Conservation (phyloP, 2,888 invertebrate species). For the Salticus scenicus region DNA sequence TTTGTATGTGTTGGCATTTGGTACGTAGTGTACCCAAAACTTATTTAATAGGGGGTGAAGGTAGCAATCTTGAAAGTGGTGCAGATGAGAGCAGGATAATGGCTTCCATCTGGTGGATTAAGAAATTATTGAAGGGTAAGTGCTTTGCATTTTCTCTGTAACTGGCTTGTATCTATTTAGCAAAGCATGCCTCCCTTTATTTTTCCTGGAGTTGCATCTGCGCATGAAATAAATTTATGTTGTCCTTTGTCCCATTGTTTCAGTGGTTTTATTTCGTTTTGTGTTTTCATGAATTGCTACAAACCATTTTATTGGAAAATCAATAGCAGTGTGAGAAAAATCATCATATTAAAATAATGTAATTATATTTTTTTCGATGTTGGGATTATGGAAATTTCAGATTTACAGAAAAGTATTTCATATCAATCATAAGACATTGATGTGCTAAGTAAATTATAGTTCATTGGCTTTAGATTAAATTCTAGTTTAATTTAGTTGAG, state of each 20-base stretch:
- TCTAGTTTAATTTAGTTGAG: too few species aligned
- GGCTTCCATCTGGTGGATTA: slow-evolving; percentile 61
- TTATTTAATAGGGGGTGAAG: slow-evolving; percentile 60
- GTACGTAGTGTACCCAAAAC: slow-evolving; percentile 46
- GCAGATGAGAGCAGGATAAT: slow-evolving; percentile 42
- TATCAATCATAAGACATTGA: too few species aligned
- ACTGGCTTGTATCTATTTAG: slow-evolving; percentile 36
- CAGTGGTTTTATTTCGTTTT: background rate
- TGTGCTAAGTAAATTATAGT: too few species aligned
- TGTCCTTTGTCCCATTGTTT: background rate
- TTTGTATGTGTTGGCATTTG: slow-evolving; percentile 36
- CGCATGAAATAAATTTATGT: background rate
- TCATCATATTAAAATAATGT: too few species aligned
- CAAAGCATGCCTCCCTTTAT: slow-evolving; percentile 42
- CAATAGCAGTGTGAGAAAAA: too few species aligned
- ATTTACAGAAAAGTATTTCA: too few species aligned
- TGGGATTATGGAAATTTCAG: too few species aligned
- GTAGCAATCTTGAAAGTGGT: slow-evolving; percentile 39
- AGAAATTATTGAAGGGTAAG: slow-evolving; percentile 62
- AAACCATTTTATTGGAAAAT: too few species aligned
- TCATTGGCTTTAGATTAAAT: too few species aligned
- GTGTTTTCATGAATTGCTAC: background rate
- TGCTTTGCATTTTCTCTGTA: slow-evolving; percentile 38
- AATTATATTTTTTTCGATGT: too few species aligned
- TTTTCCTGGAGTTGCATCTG: slow-evolving; percentile 3